Conservation (phyloP, 2,888 invertebrate species). For the Hyppa rectilinea region DNA sequence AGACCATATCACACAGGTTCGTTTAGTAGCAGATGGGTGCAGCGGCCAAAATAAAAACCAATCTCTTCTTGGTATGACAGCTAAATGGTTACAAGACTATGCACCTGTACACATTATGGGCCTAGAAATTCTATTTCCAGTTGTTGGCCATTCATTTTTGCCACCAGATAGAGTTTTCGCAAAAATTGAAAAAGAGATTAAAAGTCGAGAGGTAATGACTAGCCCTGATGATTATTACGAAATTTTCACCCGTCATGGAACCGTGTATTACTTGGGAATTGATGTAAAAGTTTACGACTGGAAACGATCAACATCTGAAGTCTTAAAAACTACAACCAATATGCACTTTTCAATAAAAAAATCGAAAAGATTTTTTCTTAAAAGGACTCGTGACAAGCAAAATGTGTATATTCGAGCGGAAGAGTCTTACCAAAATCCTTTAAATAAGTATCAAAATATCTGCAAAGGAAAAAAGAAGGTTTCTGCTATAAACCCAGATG, state of each 20-base stretch:
- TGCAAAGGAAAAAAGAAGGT: conserved; percentile 47
- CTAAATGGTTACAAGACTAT: conserved; percentile 25
- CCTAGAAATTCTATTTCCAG: conserved; percentile 33
- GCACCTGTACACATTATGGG: conserved; percentile 33
- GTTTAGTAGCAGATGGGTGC: conserved; percentile 28
- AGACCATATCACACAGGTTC: conserved; percentile 37
- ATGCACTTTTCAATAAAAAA: conserved; percentile 48
- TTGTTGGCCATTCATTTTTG: conserved; percentile 32
- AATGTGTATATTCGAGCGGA: conserved; percentile 45
- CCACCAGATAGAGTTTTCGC: conserved; percentile 54
- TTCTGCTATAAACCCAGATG: conserved; percentile 41
- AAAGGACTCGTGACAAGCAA: conserved; percentile 33
- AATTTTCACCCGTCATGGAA: conserved; percentile 36
- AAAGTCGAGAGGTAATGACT: conserved; percentile 34
- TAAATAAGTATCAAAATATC: conserved; percentile 39
- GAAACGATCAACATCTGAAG: conserved; percentile 33
- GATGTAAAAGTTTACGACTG: conserved; percentile 32
- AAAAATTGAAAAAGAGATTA: conserved; percentile 51
- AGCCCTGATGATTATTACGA: conserved; percentile 29
- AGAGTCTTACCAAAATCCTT: conserved; percentile 41
- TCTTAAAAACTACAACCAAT: conserved; percentile 43
- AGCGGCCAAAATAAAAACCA: conserved; percentile 50
- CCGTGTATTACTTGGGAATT: conserved; percentile 34
- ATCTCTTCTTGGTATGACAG: conserved; percentile 24
- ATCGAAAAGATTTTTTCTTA: conserved; percentile 38